Evolutionary conservation across 2,797 vertebrate species (phyloP), one percentile per base, ranked within the genome.

Genomic region (Xenopus petersii): DNA sequence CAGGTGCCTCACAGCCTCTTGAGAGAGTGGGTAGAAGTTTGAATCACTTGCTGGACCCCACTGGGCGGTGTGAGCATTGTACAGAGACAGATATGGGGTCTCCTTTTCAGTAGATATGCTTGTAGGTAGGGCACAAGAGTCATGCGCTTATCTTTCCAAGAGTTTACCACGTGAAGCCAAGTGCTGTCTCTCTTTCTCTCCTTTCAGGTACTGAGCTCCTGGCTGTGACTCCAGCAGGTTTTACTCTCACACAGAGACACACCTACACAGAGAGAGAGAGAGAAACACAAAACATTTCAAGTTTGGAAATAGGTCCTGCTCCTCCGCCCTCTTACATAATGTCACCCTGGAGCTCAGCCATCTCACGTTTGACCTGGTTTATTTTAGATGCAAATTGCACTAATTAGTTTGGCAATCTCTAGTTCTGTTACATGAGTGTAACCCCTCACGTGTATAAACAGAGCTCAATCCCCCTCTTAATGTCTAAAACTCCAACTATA

Each of bases 361-460:
- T 1, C 67, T 79, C 71, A 74, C 67, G 71, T 79, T 79, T 79
- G 67, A 70, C 77, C 77, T 79, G 67, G 71, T 70, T 79, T 70
- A 74, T 36, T 65, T 79, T 12, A 42, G 36, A 42, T 46, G 65
- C 4, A 51, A 70, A 64, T 73, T 24, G 69, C 54, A 59, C 17
- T n/a, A 56, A 70, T 74, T 60, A 74, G 65, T 79, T 79, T 70
- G 60, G 71, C 70, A 74, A 79, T 67, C 21, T 72, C 13, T 65
- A 54, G n/a, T 60, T 7, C 24, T 51, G 67, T 79, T 66, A 33
- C 55, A 70, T 70, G 55, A 10, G 12, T 51, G 49, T 12, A 12
- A 51, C 12, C 36, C 36, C 36, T 51, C 11, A 51, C 49, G 49
- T 51, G 49, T 49, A 49, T 2, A 49, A 49, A 49, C 13, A 49